A percentile compares a stretch with the other conserved stretches of the same genome.
Evolutionary conservation across 1,140 invertebrate species (phyloP).

Genomic region (Leptopilina boulardi): DNA sequence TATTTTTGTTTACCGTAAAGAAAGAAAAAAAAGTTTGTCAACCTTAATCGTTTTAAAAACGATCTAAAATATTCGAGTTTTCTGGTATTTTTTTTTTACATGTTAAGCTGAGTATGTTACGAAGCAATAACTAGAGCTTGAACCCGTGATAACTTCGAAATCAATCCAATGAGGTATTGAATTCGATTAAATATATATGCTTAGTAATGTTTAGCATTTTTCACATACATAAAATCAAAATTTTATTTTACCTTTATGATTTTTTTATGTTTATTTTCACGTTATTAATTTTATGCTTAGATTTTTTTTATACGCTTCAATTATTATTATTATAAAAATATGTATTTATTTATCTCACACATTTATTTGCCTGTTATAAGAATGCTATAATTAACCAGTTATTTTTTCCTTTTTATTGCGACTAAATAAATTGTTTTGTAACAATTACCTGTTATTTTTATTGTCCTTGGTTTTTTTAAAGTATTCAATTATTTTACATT

Average conservation of each 20-base stretch:
- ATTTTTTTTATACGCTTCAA: constrained; percentile 1
- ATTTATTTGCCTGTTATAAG: constrained; percentile 3
- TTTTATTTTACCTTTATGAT: constrained; percentile 33
- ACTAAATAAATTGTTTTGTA: constrained; percentile 6
- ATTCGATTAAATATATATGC: constrained; percentile 39
- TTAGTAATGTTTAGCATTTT: constrained; percentile 37
- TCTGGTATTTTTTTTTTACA: constrained; percentile 47
- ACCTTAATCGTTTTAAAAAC: not conserved
- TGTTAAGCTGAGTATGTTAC: constrained; percentile 68
- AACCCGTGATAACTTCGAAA: constrained; percentile 66
- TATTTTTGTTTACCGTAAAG: not conserved
- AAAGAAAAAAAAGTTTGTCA: not conserved
- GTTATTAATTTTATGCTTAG: constrained; percentile 15
- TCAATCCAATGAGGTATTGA: constrained; percentile 37
- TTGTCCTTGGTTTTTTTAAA: constrained; percentile 35
- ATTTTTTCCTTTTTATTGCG: constrained; percentile 21
- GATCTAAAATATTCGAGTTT: constrained; percentile 44
- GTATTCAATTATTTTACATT: no score
- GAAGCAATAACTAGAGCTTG: constrained; percentile 73
- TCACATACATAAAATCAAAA: not conserved
- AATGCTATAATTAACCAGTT: constrained; percentile 29
- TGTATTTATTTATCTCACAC: constrained; percentile 29
- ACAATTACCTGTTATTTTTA: constrained; percentile 34
- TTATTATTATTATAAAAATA: not conserved
- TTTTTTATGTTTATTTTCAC: constrained; percentile 19